Evolutionary conservation across 2,797 vertebrate species (phyloP), one percentile per base, ranked within the genome.

Genomic region (Garrulus glandarius): DNA sequence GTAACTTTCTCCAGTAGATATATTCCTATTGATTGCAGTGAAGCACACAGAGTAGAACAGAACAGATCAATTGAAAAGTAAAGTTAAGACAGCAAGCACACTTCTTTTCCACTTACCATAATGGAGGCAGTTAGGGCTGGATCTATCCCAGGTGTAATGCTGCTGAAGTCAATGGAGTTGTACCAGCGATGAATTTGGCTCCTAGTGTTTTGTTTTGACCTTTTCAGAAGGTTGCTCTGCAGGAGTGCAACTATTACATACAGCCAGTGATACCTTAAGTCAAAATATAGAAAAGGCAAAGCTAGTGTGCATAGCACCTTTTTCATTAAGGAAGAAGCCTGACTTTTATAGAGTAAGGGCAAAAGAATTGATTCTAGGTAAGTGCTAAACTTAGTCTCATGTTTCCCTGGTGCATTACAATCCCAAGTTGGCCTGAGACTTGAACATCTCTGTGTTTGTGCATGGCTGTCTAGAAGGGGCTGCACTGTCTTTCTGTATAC

Each of bases 61-160:
- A 92, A 87, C 53, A 91, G 93, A 97, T 97, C 95, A 95, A 97
- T 97, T 94, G 92, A 94, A 97, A 97, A 97, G 93, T 94, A 94
- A 97, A 97, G 96, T 94, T 94, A 96, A 97, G 94, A 93, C 89
- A 96, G 91, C 86, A 86, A 96, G 92, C 75, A 94, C 74, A 65
- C 95, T 95, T 97, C 96, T 95, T 89, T 96, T 94, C 82, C 93
- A 96, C 77, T 30, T 93, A 78, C 92, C 34, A 92, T 95, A 96
- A 96, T 95, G 76, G 84, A 90, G 94, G 78, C 56, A 27, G 89
- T 94, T 97, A 94, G 19, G 21, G 79, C 74, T 94, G 87, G 76
- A 87, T 95, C 91, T 95, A 75, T 96, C 95, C 85, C 92, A 93
- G 92, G 96, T 89, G 92, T 87, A 92, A 92, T 84, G 89, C 90